These are phyloP conservation scores for Sphenodon punctatus DNA, from an alignment of 2,797 vertebrate genomes.

Conservation along the genomic window DNA sequence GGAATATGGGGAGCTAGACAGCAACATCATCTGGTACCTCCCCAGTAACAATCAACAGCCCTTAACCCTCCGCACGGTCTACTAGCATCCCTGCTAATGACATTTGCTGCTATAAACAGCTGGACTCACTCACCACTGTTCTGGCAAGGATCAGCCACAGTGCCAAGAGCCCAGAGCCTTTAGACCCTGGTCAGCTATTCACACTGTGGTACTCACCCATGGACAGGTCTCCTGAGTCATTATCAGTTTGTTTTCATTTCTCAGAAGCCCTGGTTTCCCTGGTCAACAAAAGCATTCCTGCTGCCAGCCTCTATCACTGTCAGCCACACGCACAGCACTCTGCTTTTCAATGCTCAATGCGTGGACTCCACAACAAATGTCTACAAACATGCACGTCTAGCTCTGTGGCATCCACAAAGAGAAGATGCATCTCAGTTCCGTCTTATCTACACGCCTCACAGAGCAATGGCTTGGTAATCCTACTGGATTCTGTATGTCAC, in stretches of 20 bases:
- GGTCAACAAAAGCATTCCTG: not conserved
- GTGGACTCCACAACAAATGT: not conserved
- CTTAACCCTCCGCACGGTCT: not conserved
- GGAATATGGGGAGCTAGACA: slow-evolving; percentile 40
- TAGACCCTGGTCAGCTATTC: not conserved
- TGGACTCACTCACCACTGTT: not conserved
- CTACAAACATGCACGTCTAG: not conserved
- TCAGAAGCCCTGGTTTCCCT: not conserved
- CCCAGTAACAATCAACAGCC: slow-evolving; percentile 1
- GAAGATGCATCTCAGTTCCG: not conserved
- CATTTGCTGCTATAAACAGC: not conserved
- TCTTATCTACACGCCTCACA: not conserved
- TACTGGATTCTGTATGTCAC: accelerated
- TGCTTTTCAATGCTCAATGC: not conserved
- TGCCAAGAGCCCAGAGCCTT: accelerated
- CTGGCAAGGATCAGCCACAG: not conserved
- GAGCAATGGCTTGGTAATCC: not conserved
- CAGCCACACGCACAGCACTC: not conserved
- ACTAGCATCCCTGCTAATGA: not conserved
- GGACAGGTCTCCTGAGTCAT: not conserved
- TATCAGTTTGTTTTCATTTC: not conserved
- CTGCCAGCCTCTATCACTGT: accelerated
- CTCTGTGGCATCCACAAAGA: not conserved
- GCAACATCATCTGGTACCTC: slow-evolving; percentile 30
- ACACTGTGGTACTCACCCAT: accelerated